Base-by-base conservation (phyloP, 2,888 invertebrate species). In the Ennomos erosarius region DNA sequence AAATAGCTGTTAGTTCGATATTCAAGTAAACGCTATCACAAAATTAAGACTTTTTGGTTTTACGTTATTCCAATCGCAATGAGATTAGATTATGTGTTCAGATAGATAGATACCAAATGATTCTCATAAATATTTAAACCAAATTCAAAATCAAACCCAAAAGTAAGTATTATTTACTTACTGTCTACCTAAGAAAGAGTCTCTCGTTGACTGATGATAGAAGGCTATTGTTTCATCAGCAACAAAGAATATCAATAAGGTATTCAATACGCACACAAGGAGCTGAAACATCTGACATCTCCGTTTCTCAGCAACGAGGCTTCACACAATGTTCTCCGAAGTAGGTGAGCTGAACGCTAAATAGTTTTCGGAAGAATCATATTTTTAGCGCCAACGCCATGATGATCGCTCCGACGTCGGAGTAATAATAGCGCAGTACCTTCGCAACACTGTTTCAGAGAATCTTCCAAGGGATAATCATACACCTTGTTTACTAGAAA, bases 341-440 rank as follows among this genome's bases (percentile, higher is more conserved):
- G 26, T 39, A 57, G 48, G 47, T 47, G 43, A 54, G 42, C 16
- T 26, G 44, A 26, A 50, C 38, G 48, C 40, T 55, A 45, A 59
- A 57, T 47, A 49, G 46, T 63, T 58, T 63, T 65, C 55, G 46
- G 60, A 55, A 54, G 49, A 36, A 13, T 26, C 47, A 36, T 65
- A 65, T 58, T 54, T 63, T 57, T 60, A 59, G 60, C 38, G 13
- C 35, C 35, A 47, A 33, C 38, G 13, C 35, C 35, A 47, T 35
- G 35, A 50, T 39, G 26, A 56, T 56, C 47, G 33, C 44, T 16
- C 34, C 34, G 26, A 44, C 50, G 16, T n/a, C 11, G 39, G 42
- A 13, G 51, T 55, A 40, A 58, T 57, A 57, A 57, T 51, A 57
- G 9, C 13, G 16, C 9, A 5, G 12, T 39, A 43, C 16, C 26